phyloP scores from a whole-genome alignment of 2,797 vertebrate genomes.

The Diplodus puntazzo region DNA sequence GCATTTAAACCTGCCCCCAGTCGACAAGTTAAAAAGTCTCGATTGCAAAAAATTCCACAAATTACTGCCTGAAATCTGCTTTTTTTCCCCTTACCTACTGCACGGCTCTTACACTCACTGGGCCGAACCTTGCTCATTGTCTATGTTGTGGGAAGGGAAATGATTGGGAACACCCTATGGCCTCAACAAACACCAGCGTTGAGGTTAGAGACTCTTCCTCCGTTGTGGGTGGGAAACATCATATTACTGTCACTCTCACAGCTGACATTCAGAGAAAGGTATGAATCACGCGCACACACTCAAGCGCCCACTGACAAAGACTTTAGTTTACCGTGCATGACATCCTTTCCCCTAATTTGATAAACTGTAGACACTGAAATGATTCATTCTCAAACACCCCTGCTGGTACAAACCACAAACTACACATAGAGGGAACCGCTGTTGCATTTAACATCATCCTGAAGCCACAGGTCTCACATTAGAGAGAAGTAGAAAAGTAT shows the following conservation, averaged over 20 bases:
- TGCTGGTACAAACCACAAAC: constrained; percentile 49
- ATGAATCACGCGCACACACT: constrained; percentile 69
- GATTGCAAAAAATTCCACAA: constrained; percentile 25
- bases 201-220: constrained; percentile 74
- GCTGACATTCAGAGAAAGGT: constrained; percentile 66
- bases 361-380: constrained; percentile 52
- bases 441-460: constrained; percentile 26
- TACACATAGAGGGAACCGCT: constrained; percentile 26
- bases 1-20: constrained; percentile 8
- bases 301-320: constrained; percentile 53
- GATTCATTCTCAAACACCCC: constrained; percentile 37
- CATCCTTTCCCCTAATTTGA: constrained; percentile 62
- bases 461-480: constrained; percentile 27
- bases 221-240: constrained; percentile 81
- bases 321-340: constrained; percentile 53
- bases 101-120: constrained; percentile 30
- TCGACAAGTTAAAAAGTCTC: constrained; percentile 25
- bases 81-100: constrained; percentile 16
- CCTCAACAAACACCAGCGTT: constrained; percentile 63
- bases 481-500: constrained; percentile 28
- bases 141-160: constrained; percentile 62
- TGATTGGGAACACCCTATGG: constrained; percentile 70
- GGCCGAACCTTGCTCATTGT: constrained; percentile 51
- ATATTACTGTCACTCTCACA: constrained; percentile 78
- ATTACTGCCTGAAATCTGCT: constrained; percentile 26